Base-by-base conservation (phyloP, 92 coral and sea anemone genomes). In the Phymanthus crucifer region DNA sequence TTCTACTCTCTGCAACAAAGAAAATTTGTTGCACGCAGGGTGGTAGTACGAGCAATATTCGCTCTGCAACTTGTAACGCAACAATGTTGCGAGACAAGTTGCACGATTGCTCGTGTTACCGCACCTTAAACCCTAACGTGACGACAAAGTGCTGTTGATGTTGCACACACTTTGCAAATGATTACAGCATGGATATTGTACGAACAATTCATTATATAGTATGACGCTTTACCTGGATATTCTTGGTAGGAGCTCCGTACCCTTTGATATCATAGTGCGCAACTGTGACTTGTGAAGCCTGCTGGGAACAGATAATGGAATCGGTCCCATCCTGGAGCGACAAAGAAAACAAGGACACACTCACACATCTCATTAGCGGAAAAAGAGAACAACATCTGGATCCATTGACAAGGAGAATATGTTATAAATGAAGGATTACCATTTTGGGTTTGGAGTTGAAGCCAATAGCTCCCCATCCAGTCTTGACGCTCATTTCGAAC, bases 391-490 rank as follows among this genome's bases (percentile, higher is more conserved):
- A n/a, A n/a, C n/a, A n/a, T n/a, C n/a, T n/a, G n/a, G n/a, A 50
- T 50, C 4, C 23, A 3, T 3, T 54, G 2, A 19, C 19, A 54
- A 54, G 6, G 29, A 54, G 64, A 18, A 19, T 1, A 19, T 27
- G 27, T 27, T 19, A 54, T 27, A 4, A 16, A 61, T 61, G 8
- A 27, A 80, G 5, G 68, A 68, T 76, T 77, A 92, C 97, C 97
- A 92, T 92, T 43, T 75, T 72, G 66, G 71, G 38, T 73, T 83
- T 73, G 32, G 36, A 37, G 87, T 88, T 85, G 48, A 91, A 91
- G 32, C 95, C 95, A 47, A 91, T 85, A 23, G 97, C 90, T 35
- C 87, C 91, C 84, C 92, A 92, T 8, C 75, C 93, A 52, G 77
- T 71, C 73, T 74, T 74, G 23, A 89, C 77, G 48, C 97, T 89